Conservation (phyloP, 2,797 vertebrate genomes). For the Remorina albescens region DNA sequence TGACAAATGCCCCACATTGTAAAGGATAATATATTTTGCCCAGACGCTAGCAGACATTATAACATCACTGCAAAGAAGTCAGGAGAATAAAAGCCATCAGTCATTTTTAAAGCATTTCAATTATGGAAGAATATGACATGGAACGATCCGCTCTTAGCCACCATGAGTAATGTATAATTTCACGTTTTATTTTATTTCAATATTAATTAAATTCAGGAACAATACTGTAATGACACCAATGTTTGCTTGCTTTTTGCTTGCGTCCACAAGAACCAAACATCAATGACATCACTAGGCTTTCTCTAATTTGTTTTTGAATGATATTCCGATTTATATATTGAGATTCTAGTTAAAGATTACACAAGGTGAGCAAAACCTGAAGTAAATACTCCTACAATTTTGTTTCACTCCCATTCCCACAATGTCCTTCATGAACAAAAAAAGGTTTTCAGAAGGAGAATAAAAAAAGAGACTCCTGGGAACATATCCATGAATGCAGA, state of each 20-base stretch:
- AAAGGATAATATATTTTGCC: constrained; percentile 15
- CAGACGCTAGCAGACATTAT: constrained; percentile 7
- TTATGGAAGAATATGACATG: not conserved
- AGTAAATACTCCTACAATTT: constrained; percentile 12
- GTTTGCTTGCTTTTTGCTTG: not conserved
- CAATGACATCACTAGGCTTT: not conserved
- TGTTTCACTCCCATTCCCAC: constrained; percentile 11
- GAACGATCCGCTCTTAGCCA: constrained; percentile 1
- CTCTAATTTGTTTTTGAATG: not conserved
- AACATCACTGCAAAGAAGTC: constrained; percentile 11
- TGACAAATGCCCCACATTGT: constrained; percentile 11
- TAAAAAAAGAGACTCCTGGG: constrained; percentile 11
- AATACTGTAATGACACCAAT: not conserved
- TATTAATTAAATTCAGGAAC: not conserved
- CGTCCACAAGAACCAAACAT: not conserved
- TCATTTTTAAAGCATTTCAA: not conserved
- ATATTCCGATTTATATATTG: not conserved
- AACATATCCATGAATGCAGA: constrained; percentile 45
- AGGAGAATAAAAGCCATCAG: not conserved
- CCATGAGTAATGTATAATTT: constrained; percentile 6
- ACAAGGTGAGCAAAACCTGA: not conserved
- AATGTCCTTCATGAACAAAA: constrained; percentile 31
- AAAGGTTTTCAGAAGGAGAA: constrained; percentile 11
- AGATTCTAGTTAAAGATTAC: not conserved
- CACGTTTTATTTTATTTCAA: not conserved